phyloP scores from a whole-genome alignment of 2,797 vertebrate genomes.

The Sebastes diaconus region DNA sequence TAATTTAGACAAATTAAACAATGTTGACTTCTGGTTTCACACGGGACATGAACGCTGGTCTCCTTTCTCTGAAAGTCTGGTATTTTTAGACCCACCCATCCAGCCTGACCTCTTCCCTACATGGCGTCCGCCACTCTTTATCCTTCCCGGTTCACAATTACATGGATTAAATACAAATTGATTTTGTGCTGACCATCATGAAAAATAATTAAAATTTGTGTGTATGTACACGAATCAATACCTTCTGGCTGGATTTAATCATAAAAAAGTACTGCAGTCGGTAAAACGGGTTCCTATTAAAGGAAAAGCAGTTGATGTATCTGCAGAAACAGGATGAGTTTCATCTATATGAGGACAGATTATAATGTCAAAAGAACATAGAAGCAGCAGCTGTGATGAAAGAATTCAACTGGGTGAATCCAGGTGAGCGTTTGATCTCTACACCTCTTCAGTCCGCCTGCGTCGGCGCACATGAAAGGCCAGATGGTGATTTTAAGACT shows the following conservation, averaged over 20 bases:
- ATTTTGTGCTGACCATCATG: no score
- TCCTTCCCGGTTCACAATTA: no score
- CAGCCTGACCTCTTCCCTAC: no score
- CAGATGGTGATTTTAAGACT: not conserved
- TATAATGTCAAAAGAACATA: not conserved
- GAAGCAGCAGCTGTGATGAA: not conserved
- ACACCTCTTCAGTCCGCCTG: not conserved
- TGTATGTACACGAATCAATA: no score
- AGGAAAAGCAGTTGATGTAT: not conserved
- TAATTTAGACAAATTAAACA: no score
- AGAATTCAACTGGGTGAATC: not conserved
- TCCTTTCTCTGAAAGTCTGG: no score
- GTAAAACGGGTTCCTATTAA: not conserved
- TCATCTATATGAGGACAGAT: not conserved
- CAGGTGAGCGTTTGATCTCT: constrained; percentile 40
- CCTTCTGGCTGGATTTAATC: not conserved
- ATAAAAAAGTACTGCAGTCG: not conserved
- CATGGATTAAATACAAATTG: no score
- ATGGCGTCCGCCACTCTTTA: no score
- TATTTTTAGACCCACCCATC: no score
- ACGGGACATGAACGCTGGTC: no score
- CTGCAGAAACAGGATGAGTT: not conserved
- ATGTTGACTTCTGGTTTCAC: no score
- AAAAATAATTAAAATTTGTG: no score
- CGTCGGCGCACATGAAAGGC: constrained; percentile 38